Evolutionary conservation across 2,113 vertebrate genomes (phyloP), one percentile per base, ranked within the genome.

Genomic region (Trichomycterus rosablanca): DNA sequence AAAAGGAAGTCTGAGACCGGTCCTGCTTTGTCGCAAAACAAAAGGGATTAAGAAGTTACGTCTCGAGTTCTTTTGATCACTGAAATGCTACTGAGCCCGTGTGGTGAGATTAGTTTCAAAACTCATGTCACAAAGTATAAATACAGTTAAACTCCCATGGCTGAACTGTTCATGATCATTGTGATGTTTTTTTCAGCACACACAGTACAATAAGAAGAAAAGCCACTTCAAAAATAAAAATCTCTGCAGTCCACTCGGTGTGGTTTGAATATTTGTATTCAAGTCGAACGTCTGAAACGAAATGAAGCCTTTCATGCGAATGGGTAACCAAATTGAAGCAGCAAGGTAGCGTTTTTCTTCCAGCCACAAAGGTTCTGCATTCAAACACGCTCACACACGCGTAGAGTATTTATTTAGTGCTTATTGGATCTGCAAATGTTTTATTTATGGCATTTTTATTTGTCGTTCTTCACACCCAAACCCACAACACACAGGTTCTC

Each of bases 391-490:
- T 49, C 80, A 83, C 83, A 81, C 83, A 26, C n/a, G n/a, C n/a
- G n/a, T n/a, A n/a, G n/a, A n/a, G 35, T 55, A 73, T 82, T 83
- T 80, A 77, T 84, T 81, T 76, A 77, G 77, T 74, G 74, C 75
- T 66, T 76, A 81, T 78, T 82, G 70, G 72, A 75, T 80, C 71
- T 20, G 37, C 72, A 82, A 80, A 85, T 84, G 81, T 79, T 83
- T 65, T 83, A 80, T 84, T 83, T 84, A 78, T 79, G 70, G 74
- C 68, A 15, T 75, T 81, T 82, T 81, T 84, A 72, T 80, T 80
- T 78, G 80, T 79, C 78, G 76, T 79, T 65, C 81, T 82, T 81
- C 84, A 86, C 85, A 83, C 79, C 83, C 83, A 39, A 46, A 53
- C 35, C 59, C 51, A 40, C 51, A 56, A 61, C 66, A n/a, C n/a